A percentile compares a stretch with the other conserved stretches of the same genome.
Evolutionary conservation across 2,113 vertebrate genomes (phyloP).

Genomic region (Tragelaphus scriptus): DNA sequence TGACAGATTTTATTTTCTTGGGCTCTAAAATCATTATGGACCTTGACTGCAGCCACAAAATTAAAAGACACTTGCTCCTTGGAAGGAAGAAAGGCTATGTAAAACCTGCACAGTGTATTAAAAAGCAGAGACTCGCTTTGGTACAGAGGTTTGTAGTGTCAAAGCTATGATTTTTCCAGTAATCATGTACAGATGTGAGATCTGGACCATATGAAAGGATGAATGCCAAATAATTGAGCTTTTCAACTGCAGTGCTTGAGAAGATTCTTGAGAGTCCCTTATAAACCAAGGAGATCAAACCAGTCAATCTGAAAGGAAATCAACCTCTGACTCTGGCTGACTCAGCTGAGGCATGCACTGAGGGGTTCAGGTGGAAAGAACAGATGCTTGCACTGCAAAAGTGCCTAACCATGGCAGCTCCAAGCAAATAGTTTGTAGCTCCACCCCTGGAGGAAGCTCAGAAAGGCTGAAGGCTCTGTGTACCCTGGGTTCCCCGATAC

Average conservation of each 20-base stretch:
- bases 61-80: neutral
- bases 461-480: neutral
- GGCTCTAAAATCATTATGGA: neutral
- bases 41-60: neutral
- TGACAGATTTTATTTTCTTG: neutral
- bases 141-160: neutral
- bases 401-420: too few relatives aligned
- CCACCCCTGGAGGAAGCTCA: neutral
- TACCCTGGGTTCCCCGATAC: neutral
- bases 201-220: neutral
- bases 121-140: neutral
- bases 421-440: neutral
- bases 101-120: neutral
- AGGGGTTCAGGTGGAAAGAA: neutral
- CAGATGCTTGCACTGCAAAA: neutral
- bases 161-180: neutral
- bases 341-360: neutral
- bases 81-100: neutral
- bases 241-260: neutral
- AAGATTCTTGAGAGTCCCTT: neutral
- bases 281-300: too few relatives aligned
- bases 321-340: too few relatives aligned
- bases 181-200: neutral
- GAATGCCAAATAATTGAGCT: neutral
- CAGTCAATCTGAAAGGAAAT: too few relatives aligned